These are phyloP conservation scores for Promerops cafer DNA, from an alignment of 2,113 vertebrate species.

Conservation along the genomic window DNA sequence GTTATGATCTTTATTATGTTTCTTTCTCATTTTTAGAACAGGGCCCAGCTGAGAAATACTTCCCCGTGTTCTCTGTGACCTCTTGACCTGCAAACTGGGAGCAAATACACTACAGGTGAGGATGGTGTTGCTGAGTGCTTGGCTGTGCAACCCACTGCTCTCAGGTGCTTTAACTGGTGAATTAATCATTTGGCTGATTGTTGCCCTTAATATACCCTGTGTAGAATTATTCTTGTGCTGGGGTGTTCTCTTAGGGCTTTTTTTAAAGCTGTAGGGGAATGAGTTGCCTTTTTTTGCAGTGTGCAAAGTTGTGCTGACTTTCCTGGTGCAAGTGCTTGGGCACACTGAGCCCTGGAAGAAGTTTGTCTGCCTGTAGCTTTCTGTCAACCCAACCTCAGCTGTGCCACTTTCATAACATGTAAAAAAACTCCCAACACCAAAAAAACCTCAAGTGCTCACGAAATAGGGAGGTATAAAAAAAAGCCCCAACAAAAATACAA, in stretches of 20 bases:
- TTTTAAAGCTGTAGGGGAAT: not conserved
- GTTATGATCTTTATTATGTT: not conserved
- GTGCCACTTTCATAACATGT: not conserved
- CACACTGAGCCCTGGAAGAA: not conserved
- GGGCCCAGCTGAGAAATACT: not conserved
- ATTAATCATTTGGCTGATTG: not conserved
- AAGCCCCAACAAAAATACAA: not conserved
- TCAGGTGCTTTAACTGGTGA: not conserved
- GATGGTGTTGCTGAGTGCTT: not conserved
- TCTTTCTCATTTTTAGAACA: not conserved
- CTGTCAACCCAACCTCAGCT: not conserved
- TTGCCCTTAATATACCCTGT: not conserved
- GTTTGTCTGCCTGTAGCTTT: not conserved
- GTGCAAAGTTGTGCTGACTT: not conserved
- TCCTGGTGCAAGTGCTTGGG: not conserved
- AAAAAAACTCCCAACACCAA: no score
- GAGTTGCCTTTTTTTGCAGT: not conserved
- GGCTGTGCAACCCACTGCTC: not conserved
- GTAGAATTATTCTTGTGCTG: not conserved
- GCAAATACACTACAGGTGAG: not conserved
- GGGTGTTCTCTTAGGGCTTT: fast-evolving
- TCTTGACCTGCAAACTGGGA: not conserved
- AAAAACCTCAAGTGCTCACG: not conserved
- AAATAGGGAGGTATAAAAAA: not conserved
- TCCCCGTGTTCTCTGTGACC: not conserved